A percentile compares a stretch with the other conserved stretches of the same genome.
Evolutionary conservation across 2,797 vertebrate species (phyloP).

Genomic region (Calcarius lapponicus): DNA sequence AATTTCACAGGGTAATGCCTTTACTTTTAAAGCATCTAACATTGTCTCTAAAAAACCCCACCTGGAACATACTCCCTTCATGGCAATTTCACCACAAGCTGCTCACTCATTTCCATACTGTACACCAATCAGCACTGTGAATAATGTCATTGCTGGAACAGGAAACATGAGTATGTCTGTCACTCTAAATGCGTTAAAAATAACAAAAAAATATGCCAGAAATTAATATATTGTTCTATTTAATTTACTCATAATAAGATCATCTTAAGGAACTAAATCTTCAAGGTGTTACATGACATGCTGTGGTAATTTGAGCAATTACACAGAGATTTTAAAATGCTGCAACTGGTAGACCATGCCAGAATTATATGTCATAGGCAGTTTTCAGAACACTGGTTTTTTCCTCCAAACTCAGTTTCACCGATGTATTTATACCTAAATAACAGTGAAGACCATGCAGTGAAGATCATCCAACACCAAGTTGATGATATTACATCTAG

Average conservation of each 20-base stretch:
- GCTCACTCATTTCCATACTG: neutral
- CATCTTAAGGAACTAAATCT: neutral
- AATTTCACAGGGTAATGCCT: neutral
- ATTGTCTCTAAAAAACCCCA: neutral
- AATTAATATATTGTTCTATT: slow-evolving; percentile 47
- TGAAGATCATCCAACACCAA: neutral
- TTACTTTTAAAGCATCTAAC: neutral
- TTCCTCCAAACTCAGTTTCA: neutral
- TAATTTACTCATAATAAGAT: slow-evolving; percentile 17
- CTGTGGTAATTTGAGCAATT: neutral
- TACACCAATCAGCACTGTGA: neutral
- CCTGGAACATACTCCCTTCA: neutral
- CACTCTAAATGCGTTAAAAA: slow-evolving; percentile 28
- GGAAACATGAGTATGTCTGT: neutral
- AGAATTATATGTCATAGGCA: neutral
- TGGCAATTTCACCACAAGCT: neutral
- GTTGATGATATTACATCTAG: neutral
- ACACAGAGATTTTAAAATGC: neutral
- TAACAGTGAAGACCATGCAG: neutral
- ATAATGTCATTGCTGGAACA: neutral
- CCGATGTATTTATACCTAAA: neutral
- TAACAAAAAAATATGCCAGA: neutral
- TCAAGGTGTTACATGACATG: neutral
- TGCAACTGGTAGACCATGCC: neutral
- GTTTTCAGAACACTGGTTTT: neutral